Conservation (phyloP, 2,113 vertebrate genomes). For the Ictidomys tridecemlineatus region DNA sequence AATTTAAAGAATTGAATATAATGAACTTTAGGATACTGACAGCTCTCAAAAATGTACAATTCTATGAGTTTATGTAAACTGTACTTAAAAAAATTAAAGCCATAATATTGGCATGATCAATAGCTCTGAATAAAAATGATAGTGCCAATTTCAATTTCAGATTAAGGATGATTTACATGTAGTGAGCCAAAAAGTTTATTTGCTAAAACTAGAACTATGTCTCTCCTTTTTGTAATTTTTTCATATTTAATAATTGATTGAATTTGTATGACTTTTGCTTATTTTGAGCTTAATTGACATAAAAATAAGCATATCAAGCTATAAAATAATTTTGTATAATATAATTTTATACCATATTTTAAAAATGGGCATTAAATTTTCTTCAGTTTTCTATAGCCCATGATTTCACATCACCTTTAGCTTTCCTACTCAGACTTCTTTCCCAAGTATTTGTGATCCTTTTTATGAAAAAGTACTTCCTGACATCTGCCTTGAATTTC, state of each 20-base stretch:
- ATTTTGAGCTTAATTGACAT: background rate
- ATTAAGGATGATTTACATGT: background rate
- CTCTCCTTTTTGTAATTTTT: background rate
- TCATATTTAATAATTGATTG: background rate
- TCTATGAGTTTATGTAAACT: background rate
- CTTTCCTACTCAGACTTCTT: constrained; percentile 54
- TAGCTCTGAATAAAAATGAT: background rate
- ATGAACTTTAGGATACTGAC: background rate
- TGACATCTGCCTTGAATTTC: constrained; percentile 85
- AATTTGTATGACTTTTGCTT: background rate
- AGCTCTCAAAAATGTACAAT: background rate
- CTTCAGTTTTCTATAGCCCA: background rate
- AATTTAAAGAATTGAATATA: background rate
- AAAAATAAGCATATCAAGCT: background rate
- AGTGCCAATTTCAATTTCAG: background rate
- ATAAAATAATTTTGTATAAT: background rate
- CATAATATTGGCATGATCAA: background rate
- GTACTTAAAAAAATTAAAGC: background rate
- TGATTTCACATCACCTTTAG: constrained; percentile 47
- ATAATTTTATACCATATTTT: constrained; percentile 10
- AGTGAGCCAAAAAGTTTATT: background rate
- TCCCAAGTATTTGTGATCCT: constrained; percentile 60
- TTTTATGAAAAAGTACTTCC: constrained; percentile 80
- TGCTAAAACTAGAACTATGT: background rate
- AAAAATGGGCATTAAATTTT: constrained; percentile 16